phyloP scores from a whole-genome alignment of 2,888 invertebrate species.

The Microctonus aethiopoides region DNA sequence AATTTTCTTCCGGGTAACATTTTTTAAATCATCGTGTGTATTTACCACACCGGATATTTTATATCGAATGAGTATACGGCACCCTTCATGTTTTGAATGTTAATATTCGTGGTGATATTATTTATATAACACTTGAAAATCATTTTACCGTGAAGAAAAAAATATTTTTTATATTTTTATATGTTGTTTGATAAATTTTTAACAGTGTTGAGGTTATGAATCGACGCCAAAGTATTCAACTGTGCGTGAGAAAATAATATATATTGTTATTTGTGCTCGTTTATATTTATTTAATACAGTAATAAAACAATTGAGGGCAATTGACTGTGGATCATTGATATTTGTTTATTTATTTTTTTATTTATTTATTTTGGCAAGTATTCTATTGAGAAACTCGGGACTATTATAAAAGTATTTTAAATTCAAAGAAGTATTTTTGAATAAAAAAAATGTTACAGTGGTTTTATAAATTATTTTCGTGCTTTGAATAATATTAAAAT shows the following conservation, averaged over 20 bases:
- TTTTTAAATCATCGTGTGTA: background rate
- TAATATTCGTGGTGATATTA: constrained; percentile 1
- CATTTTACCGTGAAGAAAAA: background rate
- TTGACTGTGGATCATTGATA: background rate
- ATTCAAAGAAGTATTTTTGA: no score
- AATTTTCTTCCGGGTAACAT: background rate
- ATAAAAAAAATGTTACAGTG: no score
- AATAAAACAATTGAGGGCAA: background rate
- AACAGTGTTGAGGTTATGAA: background rate
- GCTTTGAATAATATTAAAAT: no score
- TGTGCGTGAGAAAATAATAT: background rate
- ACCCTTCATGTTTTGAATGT: background rate
- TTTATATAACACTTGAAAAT: background rate
- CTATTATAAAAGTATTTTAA: no score
- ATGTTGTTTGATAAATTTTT: background rate
- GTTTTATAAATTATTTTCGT: no score
- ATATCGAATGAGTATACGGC: background rate
- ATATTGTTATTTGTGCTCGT: background rate
- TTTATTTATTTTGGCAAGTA: background rate
- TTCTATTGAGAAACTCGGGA: no score
- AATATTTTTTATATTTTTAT: background rate
- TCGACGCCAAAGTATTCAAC: background rate
- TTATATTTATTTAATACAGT: background rate
- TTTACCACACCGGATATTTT: background rate
- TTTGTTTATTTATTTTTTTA: background rate